A percentile compares a stretch with the other conserved stretches of the same genome.
Evolutionary conservation across 1,140 invertebrate species (phyloP).

Genomic region (Drosophila gunungcola): DNA sequence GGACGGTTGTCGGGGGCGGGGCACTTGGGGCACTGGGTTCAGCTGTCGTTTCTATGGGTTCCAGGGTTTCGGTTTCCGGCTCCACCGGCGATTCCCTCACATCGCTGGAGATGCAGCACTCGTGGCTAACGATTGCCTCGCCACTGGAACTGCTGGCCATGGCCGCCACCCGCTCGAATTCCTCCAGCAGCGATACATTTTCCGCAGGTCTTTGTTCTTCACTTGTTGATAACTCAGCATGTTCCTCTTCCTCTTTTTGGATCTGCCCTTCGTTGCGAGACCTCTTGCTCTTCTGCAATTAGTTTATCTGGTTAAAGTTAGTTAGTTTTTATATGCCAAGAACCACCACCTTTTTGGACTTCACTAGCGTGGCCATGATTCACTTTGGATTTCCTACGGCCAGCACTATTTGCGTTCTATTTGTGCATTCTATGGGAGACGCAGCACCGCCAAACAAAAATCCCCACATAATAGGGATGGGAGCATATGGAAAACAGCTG

Average conservation of each 20-base stretch:
- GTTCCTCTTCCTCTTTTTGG: constrained; percentile 47
- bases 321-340: neutral
- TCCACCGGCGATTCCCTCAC: constrained; percentile 11
- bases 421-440: constrained; percentile 18
- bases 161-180: constrained; percentile 59
- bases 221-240: constrained; percentile 74
- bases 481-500: constrained; percentile 19
- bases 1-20: constrained; percentile 24
- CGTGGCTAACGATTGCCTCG: constrained; percentile 62
- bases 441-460: constrained; percentile 43
- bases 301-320: neutral
- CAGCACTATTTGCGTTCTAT: constrained; percentile 21
- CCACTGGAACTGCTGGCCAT: constrained; percentile 44
- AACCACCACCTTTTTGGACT: constrained; percentile 71
- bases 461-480: constrained; percentile 53
- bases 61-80: neutral
- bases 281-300: constrained; percentile 64
- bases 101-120: constrained; percentile 69
- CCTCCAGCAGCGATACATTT: constrained; percentile 65
- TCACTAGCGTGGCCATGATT: constrained; percentile 75
- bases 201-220: constrained; percentile 52
- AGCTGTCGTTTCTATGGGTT: neutral
- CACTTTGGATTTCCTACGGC: neutral
- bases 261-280: constrained; percentile 17
- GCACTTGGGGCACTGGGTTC: constrained; percentile 45